phyloP scores from a whole-genome alignment of 2,797 vertebrate genomes.

The Sciurus vulgaris region DNA sequence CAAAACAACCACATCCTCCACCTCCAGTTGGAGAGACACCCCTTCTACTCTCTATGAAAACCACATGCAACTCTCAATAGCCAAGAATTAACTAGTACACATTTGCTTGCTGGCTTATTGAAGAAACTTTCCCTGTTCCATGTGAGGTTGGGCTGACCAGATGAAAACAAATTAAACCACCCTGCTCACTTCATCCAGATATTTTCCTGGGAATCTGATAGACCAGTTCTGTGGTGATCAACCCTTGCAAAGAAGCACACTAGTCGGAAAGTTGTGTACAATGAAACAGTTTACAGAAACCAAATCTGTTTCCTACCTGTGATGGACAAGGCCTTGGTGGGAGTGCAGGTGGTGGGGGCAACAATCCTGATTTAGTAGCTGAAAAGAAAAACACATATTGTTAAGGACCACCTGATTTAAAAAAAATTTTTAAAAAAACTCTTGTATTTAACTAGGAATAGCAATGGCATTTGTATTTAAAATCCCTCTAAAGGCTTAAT shows the following conservation, averaged over 20 bases:
- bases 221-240: neutral
- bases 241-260: neutral
- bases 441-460: conserved; percentile 40
- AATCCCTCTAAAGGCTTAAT: conserved; percentile 35
- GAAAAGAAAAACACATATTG: conserved; percentile 75
- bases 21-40: neutral
- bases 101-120: neutral
- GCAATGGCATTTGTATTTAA: conserved; percentile 11
- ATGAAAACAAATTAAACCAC: neutral
- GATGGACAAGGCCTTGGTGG: conserved; percentile 93
- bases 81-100: neutral
- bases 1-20: neutral
- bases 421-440: neutral
- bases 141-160: neutral
- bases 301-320: conserved; percentile 90
- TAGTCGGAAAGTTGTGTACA: neutral
- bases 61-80: neutral
- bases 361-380: conserved; percentile 92
- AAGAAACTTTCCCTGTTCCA: conserved; percentile 28
- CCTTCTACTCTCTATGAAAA: conserved; percentile 1
- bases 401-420: conserved; percentile 49
- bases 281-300: conserved; percentile 20
- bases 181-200: neutral
- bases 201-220: neutral
- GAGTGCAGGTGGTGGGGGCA: conserved; percentile 93